phyloP scores from a whole-genome alignment of 2,797 vertebrate species.

The Danio tinwini region DNA sequence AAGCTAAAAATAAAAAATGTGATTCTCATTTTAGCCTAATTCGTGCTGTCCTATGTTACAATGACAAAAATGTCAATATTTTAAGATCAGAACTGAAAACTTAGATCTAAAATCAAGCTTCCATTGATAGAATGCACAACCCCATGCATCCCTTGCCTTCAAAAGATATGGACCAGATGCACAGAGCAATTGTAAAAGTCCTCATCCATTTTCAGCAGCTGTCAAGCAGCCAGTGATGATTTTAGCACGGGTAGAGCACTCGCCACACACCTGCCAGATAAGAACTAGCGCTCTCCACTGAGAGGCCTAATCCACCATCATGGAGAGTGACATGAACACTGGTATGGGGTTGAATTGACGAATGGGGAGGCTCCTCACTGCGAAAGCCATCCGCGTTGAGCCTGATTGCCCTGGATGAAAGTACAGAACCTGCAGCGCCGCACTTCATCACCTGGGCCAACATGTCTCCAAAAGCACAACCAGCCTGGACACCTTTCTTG shows the following conservation, averaged over 20 bases:
- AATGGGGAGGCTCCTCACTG: conserved; percentile 16
- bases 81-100: too few species aligned
- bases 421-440: conserved; percentile 13
- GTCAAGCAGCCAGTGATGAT: conserved; percentile 40
- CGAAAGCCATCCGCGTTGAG: conserved; percentile 17
- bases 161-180: background rate
- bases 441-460: conserved; percentile 39
- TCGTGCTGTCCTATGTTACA: too few species aligned
- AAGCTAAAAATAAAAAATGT: too few species aligned
- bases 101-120: too few species aligned
- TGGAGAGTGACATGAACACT: conserved; percentile 38
- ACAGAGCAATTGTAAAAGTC: background rate
- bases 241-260: conserved; percentile 24
- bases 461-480: conserved; percentile 29
- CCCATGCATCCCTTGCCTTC: background rate
- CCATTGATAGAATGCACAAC: background rate
- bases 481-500: conserved; percentile 31
- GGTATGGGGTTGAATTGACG: conserved; percentile 25
- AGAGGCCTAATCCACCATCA: conserved; percentile 47
- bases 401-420: conserved; percentile 40
- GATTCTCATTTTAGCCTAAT: too few species aligned
- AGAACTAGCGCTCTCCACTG: conserved; percentile 12
- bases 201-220: conserved; percentile 29
- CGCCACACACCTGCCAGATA: conserved; percentile 34
- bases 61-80: too few species aligned